Conservation (phyloP, 2,113 vertebrate species). For the Rhadina sibilatrix region DNA sequence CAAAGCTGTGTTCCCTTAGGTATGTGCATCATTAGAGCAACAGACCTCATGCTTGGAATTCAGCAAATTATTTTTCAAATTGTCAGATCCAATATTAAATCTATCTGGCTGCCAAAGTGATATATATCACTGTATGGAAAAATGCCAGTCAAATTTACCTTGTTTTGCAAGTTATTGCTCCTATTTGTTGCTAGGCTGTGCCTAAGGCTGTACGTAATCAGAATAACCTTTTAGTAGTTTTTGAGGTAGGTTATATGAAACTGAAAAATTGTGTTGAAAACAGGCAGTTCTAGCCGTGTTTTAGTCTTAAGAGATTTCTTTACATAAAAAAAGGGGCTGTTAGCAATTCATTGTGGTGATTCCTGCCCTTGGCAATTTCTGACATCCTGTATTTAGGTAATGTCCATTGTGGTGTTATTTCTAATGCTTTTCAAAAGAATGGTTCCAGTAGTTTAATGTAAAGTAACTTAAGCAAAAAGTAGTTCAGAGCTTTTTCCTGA, state of each 20-base stretch:
- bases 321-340: neutral
- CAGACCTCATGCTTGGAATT: neutral
- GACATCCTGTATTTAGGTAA: neutral
- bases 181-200: neutral
- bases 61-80: neutral
- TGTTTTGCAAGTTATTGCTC: neutral
- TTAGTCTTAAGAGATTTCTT: neutral
- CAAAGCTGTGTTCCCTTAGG: neutral
- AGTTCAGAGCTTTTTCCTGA: neutral
- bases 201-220: neutral
- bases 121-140: neutral
- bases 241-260: neutral
- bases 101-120: neutral
- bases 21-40: neutral
- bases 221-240: neutral
- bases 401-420: neutral
- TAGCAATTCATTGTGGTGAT: neutral
- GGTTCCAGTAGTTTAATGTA: neutral
- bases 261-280: neutral
- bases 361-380: neutral
- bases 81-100: neutral
- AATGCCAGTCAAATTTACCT: neutral
- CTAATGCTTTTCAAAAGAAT: neutral
- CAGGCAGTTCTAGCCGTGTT: neutral
- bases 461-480: neutral